Conservation (phyloP, 2,113 vertebrate genomes). For the Poeciliopsis retropinna region DNA sequence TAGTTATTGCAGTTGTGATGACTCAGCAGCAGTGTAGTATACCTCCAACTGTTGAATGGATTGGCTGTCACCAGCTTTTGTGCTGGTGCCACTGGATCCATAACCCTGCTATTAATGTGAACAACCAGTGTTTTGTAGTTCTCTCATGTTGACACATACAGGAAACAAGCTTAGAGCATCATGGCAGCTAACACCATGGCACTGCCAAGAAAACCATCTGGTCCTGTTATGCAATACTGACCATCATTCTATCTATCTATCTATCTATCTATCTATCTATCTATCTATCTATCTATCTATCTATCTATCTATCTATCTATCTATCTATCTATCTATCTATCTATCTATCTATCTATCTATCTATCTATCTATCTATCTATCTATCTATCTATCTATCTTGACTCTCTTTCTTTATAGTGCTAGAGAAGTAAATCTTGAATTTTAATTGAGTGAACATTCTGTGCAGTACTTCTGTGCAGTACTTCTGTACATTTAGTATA, state of each 20-base stretch:
- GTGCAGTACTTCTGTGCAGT: too few relatives aligned
- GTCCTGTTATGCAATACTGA: constrained; percentile 67
- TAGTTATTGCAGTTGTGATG: constrained; percentile 51
- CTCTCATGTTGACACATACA: constrained; percentile 56
- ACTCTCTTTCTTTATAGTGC: too few relatives aligned
- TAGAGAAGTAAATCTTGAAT: too few relatives aligned
- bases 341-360: constrained; percentile 29
- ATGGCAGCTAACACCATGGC: constrained; percentile 55
- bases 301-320: constrained; percentile 27
- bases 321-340: constrained; percentile 30
- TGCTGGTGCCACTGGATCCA: constrained; percentile 47
- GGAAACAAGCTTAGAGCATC: constrained; percentile 55
- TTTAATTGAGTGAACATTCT: too few relatives aligned
- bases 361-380: constrained; percentile 15
- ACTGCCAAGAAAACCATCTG: constrained; percentile 74
- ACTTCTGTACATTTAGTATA: too few relatives aligned
- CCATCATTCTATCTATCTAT: constrained; percentile 35
- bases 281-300: constrained; percentile 28
- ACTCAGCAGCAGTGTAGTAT: constrained; percentile 46
- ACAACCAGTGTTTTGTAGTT: constrained; percentile 48
- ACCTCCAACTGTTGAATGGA: constrained; percentile 47
- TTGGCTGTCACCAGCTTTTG: constrained; percentile 53
- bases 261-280: constrained; percentile 29
- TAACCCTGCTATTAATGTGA: constrained; percentile 52
- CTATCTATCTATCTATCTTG: constrained; percentile 27